Base-by-base conservation (phyloP, 2,888 invertebrate species). In the Poecilobothrus nobilitatus region DNA sequence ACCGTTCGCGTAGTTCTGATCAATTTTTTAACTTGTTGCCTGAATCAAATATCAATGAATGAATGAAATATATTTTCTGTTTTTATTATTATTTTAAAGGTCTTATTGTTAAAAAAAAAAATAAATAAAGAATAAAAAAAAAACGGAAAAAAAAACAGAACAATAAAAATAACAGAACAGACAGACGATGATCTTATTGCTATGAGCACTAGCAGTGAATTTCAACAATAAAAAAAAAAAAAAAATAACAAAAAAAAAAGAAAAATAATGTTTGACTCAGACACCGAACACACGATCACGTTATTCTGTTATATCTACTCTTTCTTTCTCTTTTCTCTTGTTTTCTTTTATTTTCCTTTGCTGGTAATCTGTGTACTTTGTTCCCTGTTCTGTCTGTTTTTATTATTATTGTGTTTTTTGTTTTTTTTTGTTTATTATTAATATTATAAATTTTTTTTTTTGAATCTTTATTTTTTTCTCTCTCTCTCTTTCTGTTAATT, bases 1-100 rank as follows among this genome's bases (percentile, higher is more conserved):
- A 53, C 53, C 53, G 53, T 53, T 53, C 53, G 53, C 53, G 53
- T n/a, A 53, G 53, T 53, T 53, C 53, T 53, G 53, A 53, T 53
- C n/a, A 53, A 53, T 18, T 53, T 53, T 53, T 18, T 53, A 18
- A 53, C 53, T 53, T 53, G 53, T 53, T 53, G 53, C 53, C n/a
- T 53, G 18, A 53, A n/a, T 18, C 53, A 53, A 53, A 53, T 53
- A 53, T 53, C n/a, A 15, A 53, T 53, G 53, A 53, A 53, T 53
- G 53, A 53, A 53, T 18, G 18, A 18, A 53, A 53, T 12, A 18
- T 18, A 53, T 53, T 18, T 27, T 27, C 3, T 27, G 27, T 27
- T 27, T 27, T 27, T 27, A 27, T 27, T 27, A 27, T 27, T 27
- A 27, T 27, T 27, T 27, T 27, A 27, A 27, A 27, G 27, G 27